A percentile compares a stretch with the other conserved stretches of the same genome.
Evolutionary conservation across 1,140 invertebrate genomes (phyloP).

Genomic region (Cyrtorhinus lividipennis): DNA sequence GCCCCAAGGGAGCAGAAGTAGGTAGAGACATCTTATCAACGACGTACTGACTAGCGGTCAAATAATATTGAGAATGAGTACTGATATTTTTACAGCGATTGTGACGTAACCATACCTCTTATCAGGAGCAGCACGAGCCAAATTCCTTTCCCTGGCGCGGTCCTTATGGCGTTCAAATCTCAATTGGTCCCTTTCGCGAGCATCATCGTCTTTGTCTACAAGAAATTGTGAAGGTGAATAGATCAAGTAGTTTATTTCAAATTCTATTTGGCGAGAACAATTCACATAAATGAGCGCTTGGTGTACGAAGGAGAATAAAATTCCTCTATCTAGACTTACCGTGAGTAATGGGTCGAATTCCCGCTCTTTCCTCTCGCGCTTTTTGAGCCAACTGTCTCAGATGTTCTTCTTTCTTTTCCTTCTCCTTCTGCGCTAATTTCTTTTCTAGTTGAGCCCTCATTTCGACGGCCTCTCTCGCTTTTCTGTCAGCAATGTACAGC

Average conservation of each 20-base stretch:
- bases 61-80: background rate
- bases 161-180: slow-evolving; percentile 82
- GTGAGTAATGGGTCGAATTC: slow-evolving; percentile 40
- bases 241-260: too few species aligned
- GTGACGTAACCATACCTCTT: slow-evolving; percentile 43
- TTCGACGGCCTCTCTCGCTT: slow-evolving; percentile 86
- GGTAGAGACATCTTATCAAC: too few species aligned
- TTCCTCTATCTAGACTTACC: too few species aligned
- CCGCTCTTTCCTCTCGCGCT: slow-evolving; percentile 87
- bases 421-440: slow-evolving; percentile 93
- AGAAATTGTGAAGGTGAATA: slow-evolving; percentile 19
- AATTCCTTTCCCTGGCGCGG: slow-evolving; percentile 78
- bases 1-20: too few species aligned
- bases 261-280: too few species aligned
- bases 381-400: slow-evolving; percentile 84
- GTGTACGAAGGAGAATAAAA: background rate
- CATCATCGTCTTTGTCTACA: slow-evolving; percentile 51
- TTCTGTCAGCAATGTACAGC: slow-evolving; percentile 94
- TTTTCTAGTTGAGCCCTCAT: slow-evolving; percentile 90
- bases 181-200: slow-evolving; percentile 76
- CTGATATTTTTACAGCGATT: background rate
- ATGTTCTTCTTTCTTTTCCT: slow-evolving; percentile 95
- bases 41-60: background rate
- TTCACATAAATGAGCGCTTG: too few species aligned
- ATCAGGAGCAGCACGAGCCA: slow-evolving; percentile 85